Conservation (phyloP, 2,113 vertebrate species). For the Bos indicus region DNA sequence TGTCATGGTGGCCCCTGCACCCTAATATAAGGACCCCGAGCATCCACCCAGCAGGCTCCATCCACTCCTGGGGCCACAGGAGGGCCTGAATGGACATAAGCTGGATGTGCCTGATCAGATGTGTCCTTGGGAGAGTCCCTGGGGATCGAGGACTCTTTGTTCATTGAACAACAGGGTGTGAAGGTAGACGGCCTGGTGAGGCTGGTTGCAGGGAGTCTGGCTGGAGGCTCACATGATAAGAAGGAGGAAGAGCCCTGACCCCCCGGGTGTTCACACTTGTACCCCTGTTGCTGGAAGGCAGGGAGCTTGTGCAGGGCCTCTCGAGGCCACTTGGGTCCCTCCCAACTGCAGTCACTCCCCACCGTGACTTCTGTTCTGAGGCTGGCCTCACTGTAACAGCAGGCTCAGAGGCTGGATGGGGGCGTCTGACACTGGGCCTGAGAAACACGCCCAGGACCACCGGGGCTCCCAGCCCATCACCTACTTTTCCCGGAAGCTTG, state of each 20-base stretch:
- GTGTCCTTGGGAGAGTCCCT: background rate
- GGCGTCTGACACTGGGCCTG: background rate
- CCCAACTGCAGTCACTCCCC: background rate
- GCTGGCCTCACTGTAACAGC: fast-evolving
- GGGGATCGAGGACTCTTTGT: background rate
- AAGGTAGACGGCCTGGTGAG: background rate
- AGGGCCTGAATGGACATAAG: background rate
- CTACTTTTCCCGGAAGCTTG: background rate
- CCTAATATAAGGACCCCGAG: background rate
- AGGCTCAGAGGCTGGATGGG: background rate
- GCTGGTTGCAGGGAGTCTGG: background rate
- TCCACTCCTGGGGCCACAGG: background rate
- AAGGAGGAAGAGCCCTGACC: background rate
- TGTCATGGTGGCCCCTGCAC: background rate
- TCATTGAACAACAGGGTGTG: background rate
- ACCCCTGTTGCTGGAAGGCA: background rate
- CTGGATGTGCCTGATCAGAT: background rate
- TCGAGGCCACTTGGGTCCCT: background rate
- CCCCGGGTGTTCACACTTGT: background rate
- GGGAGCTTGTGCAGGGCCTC: background rate
- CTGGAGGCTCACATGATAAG: background rate
- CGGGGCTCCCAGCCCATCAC: background rate
- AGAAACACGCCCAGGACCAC: background rate
- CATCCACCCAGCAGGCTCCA: background rate
- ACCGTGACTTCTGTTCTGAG: background rate